These are phyloP conservation scores for Phortica magna DNA, from an alignment of 2,888 invertebrate species.

Conservation along the genomic window DNA sequence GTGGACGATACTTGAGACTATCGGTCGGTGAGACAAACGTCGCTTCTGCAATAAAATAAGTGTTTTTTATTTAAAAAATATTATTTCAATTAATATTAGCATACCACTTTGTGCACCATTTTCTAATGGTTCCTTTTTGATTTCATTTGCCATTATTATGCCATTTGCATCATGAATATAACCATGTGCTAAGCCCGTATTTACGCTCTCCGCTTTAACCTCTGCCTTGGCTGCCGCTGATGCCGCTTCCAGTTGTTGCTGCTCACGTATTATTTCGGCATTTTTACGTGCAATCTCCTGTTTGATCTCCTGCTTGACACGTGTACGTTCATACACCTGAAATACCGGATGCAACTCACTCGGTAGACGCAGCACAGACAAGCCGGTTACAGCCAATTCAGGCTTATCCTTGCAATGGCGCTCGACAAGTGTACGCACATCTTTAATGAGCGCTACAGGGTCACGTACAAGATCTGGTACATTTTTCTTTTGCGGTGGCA, in stretches of 20 bases:
- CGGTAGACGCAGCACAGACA: slow-evolving; percentile 83
- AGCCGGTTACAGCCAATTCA: slow-evolving; percentile 89
- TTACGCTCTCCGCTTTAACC: slow-evolving; percentile 27
- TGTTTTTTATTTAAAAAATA: neutral
- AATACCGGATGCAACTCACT: slow-evolving; percentile 56
- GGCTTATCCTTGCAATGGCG: slow-evolving; percentile 92
- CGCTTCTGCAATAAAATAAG: slow-evolving; percentile 51
- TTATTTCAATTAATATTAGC: slow-evolving; percentile 11
- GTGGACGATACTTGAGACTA: slow-evolving; percentile 73
- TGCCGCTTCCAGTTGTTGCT: slow-evolving; percentile 66
- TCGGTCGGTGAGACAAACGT: slow-evolving; percentile 73
- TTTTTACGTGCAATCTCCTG: slow-evolving; percentile 74
- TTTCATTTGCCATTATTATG: slow-evolving; percentile 55
- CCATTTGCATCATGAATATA: slow-evolving; percentile 47
- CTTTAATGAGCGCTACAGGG: slow-evolving; percentile 92
- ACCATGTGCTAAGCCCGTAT: slow-evolving; percentile 33
- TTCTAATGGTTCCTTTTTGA: slow-evolving; percentile 71
- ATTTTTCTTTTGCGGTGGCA: slow-evolving; percentile 93
- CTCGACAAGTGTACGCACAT: slow-evolving; percentile 92
- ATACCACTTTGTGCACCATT: slow-evolving; percentile 65
- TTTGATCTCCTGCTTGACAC: slow-evolving; percentile 75
- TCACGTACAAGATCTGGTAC: slow-evolving; percentile 94
- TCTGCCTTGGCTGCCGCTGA: slow-evolving; percentile 61
- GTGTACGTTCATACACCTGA: slow-evolving; percentile 72
- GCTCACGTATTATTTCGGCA: slow-evolving; percentile 71